Evolutionary conservation across 2,888 invertebrate species (phyloP).

Genomic region (Meiosimyza decipiens): DNA sequence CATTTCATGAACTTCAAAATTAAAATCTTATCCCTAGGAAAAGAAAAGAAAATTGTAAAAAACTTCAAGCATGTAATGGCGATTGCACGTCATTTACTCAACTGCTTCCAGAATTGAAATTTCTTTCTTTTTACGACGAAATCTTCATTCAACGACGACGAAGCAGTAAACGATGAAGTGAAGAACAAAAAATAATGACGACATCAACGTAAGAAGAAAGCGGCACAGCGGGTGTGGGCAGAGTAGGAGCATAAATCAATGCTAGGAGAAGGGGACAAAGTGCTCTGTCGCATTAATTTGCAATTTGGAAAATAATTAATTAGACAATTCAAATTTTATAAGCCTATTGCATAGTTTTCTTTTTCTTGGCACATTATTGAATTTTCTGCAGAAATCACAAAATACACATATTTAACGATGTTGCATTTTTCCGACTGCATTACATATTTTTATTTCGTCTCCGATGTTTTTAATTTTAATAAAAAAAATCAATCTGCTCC

Average conservation of each 20-base stretch:
- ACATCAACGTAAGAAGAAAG: slow-evolving; percentile 9
- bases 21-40: background rate
- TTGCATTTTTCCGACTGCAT: slow-evolving; percentile 13
- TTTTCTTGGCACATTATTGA: no score
- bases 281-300: slow-evolving; percentile 11
- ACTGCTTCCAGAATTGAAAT: background rate
- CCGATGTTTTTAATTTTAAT: slow-evolving; percentile 3
- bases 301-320: background rate
- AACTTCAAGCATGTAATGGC: background rate
- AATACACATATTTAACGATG: slow-evolving; percentile 1
- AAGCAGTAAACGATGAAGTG: slow-evolving; percentile 19
- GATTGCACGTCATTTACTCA: background rate
- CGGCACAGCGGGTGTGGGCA: background rate
- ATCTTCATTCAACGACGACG: slow-evolving; percentile 8
- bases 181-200: slow-evolving; percentile 23
- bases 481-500: slow-evolving; percentile 17
- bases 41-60: background rate
- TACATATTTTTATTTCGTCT: background rate
- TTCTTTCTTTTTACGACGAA: background rate
- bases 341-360: no score
- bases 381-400: background rate
- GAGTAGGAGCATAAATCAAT: background rate
- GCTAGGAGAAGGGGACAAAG: slow-evolving; percentile 20
- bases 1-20: no score
- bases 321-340: no score